A percentile compares a stretch with the other conserved stretches of the same genome.
Conservation (phyloP, 37 sponge, comb jelly and placozoan species). For the Aphrocallistes beatrix region DNA sequence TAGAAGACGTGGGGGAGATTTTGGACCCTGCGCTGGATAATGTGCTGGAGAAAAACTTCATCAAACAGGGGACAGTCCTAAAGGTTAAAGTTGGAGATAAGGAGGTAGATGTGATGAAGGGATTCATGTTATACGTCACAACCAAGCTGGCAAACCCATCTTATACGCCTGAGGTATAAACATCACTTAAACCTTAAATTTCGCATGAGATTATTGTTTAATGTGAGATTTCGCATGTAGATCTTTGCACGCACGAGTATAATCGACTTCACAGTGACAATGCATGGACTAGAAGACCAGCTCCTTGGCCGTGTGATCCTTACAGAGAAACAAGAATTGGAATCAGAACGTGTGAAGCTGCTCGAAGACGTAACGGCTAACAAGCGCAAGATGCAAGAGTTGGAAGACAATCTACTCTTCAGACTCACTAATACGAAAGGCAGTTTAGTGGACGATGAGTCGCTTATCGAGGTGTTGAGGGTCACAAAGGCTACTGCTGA, state of each 20-base stretch:
- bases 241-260: constrained; percentile 84
- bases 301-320: constrained; percentile 94
- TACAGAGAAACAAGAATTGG: constrained; percentile 93
- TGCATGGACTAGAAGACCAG: constrained; percentile 98
- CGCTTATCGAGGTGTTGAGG: constrained; percentile 79
- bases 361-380: constrained; percentile 93
- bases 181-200: too few relatives aligned
- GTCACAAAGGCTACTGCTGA: constrained; percentile 87
- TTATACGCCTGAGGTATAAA: constrained; percentile 83
- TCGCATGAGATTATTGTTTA: too few relatives aligned
- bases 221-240: too few relatives aligned
- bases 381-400: constrained; percentile 91
- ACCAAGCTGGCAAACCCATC: constrained; percentile 94
- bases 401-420: constrained; percentile 92
- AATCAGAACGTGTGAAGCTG: constrained; percentile 75
- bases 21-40: constrained; percentile 98
- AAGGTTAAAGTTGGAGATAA: constrained; percentile 98
- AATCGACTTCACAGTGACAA: constrained; percentile 98
- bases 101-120: constrained; percentile 91
- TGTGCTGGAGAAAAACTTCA: constrained; percentile 98
- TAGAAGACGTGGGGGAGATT: constrained; percentile 89
- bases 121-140: constrained; percentile 87
- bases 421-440: constrained; percentile 90
- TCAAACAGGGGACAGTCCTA: constrained; percentile 73
- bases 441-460: constrained; percentile 90